phyloP scores from a whole-genome alignment of 2,113 vertebrate genomes.

The Octodon degus region DNA sequence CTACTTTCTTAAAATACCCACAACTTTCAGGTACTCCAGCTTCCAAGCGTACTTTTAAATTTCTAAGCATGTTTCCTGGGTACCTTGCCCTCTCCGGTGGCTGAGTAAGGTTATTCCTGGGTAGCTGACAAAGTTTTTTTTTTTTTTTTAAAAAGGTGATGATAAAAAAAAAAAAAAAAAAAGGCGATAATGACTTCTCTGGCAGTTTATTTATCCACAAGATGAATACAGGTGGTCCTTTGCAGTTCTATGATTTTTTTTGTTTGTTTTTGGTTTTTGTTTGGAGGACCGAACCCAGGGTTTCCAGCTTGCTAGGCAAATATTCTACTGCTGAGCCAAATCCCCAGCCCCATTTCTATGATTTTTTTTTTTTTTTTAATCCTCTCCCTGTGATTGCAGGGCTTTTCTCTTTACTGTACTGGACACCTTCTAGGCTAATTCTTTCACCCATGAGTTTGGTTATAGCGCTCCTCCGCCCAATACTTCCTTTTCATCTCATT shows the following conservation, averaged over 20 bases:
- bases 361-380: background rate
- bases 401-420: background rate
- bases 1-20: background rate
- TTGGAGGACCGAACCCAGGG: too few species aligned
- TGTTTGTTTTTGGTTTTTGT: too few species aligned
- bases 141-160: too few species aligned
- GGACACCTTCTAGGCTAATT: constrained; percentile 20
- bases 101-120: background rate
- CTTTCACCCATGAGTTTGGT: background rate
- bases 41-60: background rate
- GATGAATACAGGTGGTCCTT: background rate
- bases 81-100: background rate
- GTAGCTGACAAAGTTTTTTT: background rate
- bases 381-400: background rate
- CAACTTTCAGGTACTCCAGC: background rate
- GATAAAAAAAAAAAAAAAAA: too few species aligned
- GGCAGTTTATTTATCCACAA: background rate
- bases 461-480: background rate
- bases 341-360: too few species aligned
- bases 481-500: background rate
- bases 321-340: too few species aligned
- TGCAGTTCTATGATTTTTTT: background rate
- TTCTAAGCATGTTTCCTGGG: background rate
- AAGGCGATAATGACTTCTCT: background rate
- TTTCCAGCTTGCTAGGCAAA: too few species aligned